phyloP scores from a whole-genome alignment of 2,113 vertebrate species.

The Phodopus roborovskii region DNA sequence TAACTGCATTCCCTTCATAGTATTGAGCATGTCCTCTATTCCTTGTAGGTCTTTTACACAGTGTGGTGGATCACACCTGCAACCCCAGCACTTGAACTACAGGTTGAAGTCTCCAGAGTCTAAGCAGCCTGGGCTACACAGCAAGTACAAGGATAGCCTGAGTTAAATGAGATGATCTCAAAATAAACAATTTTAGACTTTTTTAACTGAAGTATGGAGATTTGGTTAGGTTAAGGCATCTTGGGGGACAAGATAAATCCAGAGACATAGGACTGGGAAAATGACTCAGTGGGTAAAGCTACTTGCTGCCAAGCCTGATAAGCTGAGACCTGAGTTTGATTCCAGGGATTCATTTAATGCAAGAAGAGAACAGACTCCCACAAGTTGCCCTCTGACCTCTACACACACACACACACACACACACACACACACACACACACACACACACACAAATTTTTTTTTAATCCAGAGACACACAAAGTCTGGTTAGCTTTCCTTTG shows the following conservation, averaged over 20 bases:
- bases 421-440: background rate
- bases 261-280: background rate
- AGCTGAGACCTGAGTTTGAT: background rate
- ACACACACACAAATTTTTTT: background rate
- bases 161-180: background rate
- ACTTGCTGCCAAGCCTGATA: background rate
- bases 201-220: background rate
- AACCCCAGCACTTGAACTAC: background rate
- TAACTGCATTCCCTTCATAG: background rate
- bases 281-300: background rate
- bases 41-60: background rate
- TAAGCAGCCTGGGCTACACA: background rate
- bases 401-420: background rate
- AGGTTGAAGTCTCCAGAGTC: background rate
- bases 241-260: background rate
- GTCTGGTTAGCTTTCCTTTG: background rate
- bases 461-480: background rate
- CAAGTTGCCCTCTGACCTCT: background rate
- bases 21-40: background rate
- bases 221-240: background rate
- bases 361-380: background rate
- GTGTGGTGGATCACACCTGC: background rate
- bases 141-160: no score
- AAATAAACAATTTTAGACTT: background rate
- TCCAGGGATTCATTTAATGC: background rate